Conservation (phyloP, 2,113 vertebrate species). For the Microtus montanus region DNA sequence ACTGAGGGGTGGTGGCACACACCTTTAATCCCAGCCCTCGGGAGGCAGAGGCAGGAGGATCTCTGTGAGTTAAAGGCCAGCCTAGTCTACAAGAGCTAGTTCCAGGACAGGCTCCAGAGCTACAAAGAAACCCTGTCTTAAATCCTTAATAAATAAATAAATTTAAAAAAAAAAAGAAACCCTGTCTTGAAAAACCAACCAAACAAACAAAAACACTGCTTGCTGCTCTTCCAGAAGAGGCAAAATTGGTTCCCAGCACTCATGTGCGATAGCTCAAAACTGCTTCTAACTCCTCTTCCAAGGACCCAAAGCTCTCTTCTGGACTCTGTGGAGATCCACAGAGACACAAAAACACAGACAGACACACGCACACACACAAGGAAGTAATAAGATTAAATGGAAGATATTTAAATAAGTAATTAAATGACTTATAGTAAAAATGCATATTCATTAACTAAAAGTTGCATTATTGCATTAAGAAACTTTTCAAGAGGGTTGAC, state of each 20-base stretch:
- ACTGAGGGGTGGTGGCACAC: too few species aligned
- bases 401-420: constrained; percentile 53
- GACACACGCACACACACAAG: neutral
- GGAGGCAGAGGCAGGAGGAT: too few species aligned
- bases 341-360: neutral
- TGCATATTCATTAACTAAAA: neutral
- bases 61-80: too few species aligned
- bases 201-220: too few species aligned
- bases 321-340: neutral
- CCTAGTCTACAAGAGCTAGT: too few species aligned
- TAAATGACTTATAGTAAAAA: constrained; percentile 7
- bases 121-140: too few species aligned
- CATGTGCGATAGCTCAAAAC: neutral
- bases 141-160: too few species aligned
- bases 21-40: too few species aligned
- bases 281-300: neutral
- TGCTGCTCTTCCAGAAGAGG: neutral
- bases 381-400: neutral
- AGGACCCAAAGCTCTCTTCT: neutral
- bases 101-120: too few species aligned
- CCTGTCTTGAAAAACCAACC: too few species aligned
- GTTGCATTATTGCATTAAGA: neutral
- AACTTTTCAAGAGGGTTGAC: neutral
- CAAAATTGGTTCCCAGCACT: neutral
- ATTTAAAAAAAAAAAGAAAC: too few species aligned